Base-by-base conservation (phyloP, 2,797 vertebrate species). In the Eremophila alpestris region DNA sequence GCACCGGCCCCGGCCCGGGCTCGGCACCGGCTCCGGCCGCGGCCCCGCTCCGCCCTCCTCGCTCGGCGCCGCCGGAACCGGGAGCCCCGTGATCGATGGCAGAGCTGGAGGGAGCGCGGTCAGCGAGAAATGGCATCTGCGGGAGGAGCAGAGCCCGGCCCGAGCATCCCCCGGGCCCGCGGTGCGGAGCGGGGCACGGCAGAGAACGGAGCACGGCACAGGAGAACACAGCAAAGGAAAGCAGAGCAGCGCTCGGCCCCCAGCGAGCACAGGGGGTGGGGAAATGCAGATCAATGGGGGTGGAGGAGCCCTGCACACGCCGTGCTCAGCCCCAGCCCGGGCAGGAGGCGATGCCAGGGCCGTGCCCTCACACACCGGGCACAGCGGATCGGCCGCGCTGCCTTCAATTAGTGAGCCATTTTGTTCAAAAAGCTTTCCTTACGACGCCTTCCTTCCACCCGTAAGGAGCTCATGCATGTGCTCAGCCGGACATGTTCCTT, bases 61-160 rank as follows among this genome's bases (percentile, higher is more conserved):
- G 62, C 87, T 43, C 52, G 38, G 51, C 88, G 87, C 62, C 98
- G 98, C 97, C 97, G 98, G 98, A 98, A 98, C 97, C 98, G 98
- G 98, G 97, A 94, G 89, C 96, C 80, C 81, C 45, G 83, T 98
- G 98, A 98, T 98, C 97, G 98, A 98, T 98, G 97, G 98, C 95
- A 95, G 36, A 36, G 36, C 36, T 36, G 36, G 38, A 38, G 38
- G 38, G 92, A 97, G 98, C 97, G 89, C 91, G 97, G 96, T 95
- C 97, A 97, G 97, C 97, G 95, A 85, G 93, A 97, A 98, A 97
- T 89, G 85, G 98, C 98, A 98, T 88, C 97, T 94, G 98, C 97
- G 96, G 97, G 97, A 96, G 96, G 97, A 96, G 97, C 74, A 94
- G 90, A 79, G 27, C 70, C 92, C 93, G 97, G 96, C 96, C 96